A percentile compares a stretch with the other conserved stretches of the same genome.
Evolutionary conservation across 2,113 vertebrate genomes (phyloP).

Genomic region (Holacanthus passer): DNA sequence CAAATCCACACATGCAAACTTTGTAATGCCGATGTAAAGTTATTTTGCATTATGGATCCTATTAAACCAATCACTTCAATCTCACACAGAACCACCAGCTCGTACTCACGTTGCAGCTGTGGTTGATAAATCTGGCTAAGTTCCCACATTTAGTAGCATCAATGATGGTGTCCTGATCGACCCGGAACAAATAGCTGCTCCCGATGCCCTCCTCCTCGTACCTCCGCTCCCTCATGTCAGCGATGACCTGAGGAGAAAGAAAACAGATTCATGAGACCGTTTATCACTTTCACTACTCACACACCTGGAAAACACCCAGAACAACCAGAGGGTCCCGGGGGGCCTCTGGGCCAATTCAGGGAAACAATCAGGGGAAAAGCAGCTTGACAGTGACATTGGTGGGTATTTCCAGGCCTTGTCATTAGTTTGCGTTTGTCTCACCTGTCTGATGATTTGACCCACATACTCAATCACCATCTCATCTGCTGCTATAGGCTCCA

Average conservation of each 20-base stretch:
- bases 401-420: not conserved
- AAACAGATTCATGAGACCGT: conserved; percentile 6
- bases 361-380: conserved; percentile 11
- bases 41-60: not conserved
- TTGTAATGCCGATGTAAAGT: not conserved
- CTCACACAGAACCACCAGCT: not conserved
- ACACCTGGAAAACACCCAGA: conserved; percentile 58
- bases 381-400: not conserved
- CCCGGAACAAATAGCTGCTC: conserved; percentile 98
- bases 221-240: conserved; percentile 95
- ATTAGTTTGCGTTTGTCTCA: conserved; percentile 64
- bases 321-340: conserved; percentile 23
- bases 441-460: conserved; percentile 97
- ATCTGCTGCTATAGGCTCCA: conserved; percentile 97
- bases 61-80: not conserved
- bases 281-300: conserved; percentile 35
- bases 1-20: not conserved
- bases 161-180: conserved; percentile 97
- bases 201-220: conserved; percentile 97
- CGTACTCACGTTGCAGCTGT: conserved; percentile 97
- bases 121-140: conserved; percentile 96
- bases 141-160: conserved; percentile 98
- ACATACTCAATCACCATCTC: conserved; percentile 99
- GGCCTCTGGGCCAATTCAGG: not conserved
- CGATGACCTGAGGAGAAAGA: conserved; percentile 88